A percentile compares a stretch with the other conserved stretches of the same genome.
Conservation (phyloP, 2,888 invertebrate species). For the Andrena camellia region DNA sequence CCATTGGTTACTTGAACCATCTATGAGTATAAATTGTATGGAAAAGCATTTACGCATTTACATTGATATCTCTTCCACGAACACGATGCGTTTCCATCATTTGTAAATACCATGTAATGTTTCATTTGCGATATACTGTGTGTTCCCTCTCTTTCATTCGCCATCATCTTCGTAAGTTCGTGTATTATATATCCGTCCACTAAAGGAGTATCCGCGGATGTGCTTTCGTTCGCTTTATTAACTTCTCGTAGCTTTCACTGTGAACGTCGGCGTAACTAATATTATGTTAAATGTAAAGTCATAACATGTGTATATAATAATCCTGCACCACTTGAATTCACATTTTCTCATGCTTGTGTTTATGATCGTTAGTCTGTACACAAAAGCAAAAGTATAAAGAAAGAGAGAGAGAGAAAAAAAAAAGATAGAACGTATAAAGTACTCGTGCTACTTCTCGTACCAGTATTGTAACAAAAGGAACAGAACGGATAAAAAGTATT, state of each 20-base stretch:
- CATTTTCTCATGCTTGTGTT: constrained; percentile 41
- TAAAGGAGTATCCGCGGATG: constrained; percentile 21
- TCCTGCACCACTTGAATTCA: constrained; percentile 29
- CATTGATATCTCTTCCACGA: constrained; percentile 8
- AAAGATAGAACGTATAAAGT: constrained; percentile 29
- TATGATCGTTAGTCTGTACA: constrained; percentile 54
- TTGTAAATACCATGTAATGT: constrained; percentile 38
- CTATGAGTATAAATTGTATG: constrained; percentile 53
- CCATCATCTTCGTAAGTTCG: constrained; percentile 9
- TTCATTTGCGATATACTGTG: constrained; percentile 29
- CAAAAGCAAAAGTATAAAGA: constrained; percentile 16
- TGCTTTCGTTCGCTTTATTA: constrained; percentile 47
- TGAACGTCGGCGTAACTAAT: constrained; percentile 40
- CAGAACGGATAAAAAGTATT: constrained; percentile 51
- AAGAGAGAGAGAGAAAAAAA: neutral
- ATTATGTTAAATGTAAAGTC: constrained; percentile 28
- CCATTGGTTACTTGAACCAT: constrained; percentile 76
- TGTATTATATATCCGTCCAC: constrained; percentile 16
- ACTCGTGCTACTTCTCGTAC: constrained; percentile 56
- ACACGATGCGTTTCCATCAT: constrained; percentile 1
- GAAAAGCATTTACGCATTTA: constrained; percentile 12
- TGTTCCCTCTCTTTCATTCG: constrained; percentile 20
- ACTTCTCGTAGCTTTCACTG: constrained; percentile 47
- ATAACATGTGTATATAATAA: constrained; percentile 32
- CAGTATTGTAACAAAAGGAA: constrained; percentile 58